Evolutionary conservation across 2,113 vertebrate genomes (phyloP).

Genomic region (Asarcornis scutulata): DNA sequence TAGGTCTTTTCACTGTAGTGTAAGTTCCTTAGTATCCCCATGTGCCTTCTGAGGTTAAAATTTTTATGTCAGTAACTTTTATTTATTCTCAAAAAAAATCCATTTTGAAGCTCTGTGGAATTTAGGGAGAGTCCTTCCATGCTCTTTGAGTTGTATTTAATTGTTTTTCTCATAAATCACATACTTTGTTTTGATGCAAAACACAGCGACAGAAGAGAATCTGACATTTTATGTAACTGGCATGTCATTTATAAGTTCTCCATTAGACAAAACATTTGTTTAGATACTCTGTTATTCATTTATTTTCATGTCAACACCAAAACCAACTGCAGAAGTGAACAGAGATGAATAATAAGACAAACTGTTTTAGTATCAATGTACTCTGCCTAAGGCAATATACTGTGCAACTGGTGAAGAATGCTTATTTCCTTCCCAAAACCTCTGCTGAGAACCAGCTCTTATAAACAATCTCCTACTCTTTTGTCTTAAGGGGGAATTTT

Average conservation of each 20-base stretch:
- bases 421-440: constrained; percentile 71
- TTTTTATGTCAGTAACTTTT: constrained; percentile 33
- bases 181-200: constrained; percentile 63
- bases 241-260: constrained; percentile 55
- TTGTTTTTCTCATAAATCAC: constrained; percentile 66
- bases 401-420: constrained; percentile 73
- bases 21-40: constrained; percentile 3
- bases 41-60: not conserved
- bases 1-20: not conserved
- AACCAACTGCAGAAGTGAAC: constrained; percentile 59
- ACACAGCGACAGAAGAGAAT: constrained; percentile 42
- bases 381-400: constrained; percentile 68
- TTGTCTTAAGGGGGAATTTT: constrained; percentile 56
- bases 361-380: constrained; percentile 49
- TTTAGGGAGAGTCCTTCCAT: constrained; percentile 38
- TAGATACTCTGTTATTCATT: constrained; percentile 67
- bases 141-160: constrained; percentile 49
- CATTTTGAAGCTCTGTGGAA: constrained; percentile 45
- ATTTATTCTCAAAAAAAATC: not conserved
- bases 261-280: constrained; percentile 71
- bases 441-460: constrained; percentile 50
- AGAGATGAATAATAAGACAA: constrained; percentile 56
- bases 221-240: constrained; percentile 61
- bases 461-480: constrained; percentile 47
- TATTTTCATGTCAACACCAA: constrained; percentile 70